Evolutionary conservation across 1,140 invertebrate species (phyloP), one percentile per base, ranked within the genome.

Genomic region (Drosophila nigrodunni): DNA sequence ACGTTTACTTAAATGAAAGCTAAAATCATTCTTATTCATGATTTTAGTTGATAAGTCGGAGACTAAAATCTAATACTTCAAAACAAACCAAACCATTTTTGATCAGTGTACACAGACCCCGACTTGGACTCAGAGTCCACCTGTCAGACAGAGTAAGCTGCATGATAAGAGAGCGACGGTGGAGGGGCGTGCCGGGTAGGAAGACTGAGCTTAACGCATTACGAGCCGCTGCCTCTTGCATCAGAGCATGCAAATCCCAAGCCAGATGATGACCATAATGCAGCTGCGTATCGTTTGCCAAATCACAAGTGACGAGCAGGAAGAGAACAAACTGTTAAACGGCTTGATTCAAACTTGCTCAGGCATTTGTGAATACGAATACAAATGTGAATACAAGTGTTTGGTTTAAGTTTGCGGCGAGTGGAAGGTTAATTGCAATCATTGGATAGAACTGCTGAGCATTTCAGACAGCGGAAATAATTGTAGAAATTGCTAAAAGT

Each of bases 211-310:
- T 74, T 74, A 74, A 60, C 57, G 64, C 65, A 60, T 69, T 74
- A 69, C 65, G 41, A 74, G 35, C 13, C 57, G 65, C 71, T 74
- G 71, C 59, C 65, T 55, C 54, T 68, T 69, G 57, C 65, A 69
- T 43, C 65, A 46, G 49, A 74, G 71, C 65, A 68, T 60, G 54
- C 65, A 74, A 69, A 69, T 61, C 65, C 54, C 55, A 46, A 30
- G 64, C 65, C 71, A 74, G 65, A 74, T 61, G 71, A 74, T 68
- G 64, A 41, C 15, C 71, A 68, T 60, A 68, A 73, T 69, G 71
- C 71, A 74, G 71, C 71, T 74, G 71, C 18, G 47, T 74, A 73
- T 59, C 64, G 37, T 39, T 59, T 39, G 69, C 50, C 52, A 57
- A 72, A 57, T 72, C 35, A 52, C 64, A 68, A 54, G 64, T 73